Evolutionary conservation across 2,797 vertebrate species (phyloP).

Genomic region (Myotis planiceps): DNA sequence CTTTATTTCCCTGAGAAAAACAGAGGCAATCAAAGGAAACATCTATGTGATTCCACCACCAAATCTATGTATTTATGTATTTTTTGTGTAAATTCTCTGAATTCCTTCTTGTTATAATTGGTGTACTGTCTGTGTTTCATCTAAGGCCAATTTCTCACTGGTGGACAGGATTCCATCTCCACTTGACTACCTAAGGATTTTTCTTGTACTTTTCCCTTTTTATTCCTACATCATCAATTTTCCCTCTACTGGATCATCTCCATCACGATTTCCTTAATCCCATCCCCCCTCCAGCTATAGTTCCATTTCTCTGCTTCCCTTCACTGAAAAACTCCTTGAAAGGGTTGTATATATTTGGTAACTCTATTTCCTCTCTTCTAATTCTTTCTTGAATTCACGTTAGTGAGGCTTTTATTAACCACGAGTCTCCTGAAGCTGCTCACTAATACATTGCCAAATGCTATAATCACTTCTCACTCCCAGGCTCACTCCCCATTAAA

Average conservation of each 20-base stretch:
- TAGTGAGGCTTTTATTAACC: slow-evolving; percentile 44
- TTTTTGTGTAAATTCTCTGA: background rate
- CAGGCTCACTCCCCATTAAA: background rate
- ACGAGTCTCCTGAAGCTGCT: background rate
- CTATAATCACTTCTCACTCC: background rate
- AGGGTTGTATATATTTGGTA: background rate
- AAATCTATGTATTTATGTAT: background rate
- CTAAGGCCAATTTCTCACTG: background rate
- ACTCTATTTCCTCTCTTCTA: background rate
- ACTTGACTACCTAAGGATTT: background rate
- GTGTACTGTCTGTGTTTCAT: background rate
- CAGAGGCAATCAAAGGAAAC: slow-evolving; percentile 7
- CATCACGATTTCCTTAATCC: background rate
- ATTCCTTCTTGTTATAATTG: background rate
- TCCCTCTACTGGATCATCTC: background rate
- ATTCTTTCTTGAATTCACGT: slow-evolving; percentile 23
- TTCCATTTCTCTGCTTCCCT: background rate
- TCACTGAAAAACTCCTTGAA: background rate
- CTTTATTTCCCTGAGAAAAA: slow-evolving; percentile 48
- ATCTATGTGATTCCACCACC: background rate
- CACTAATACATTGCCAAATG: slow-evolving; percentile 16
- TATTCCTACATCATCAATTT: background rate
- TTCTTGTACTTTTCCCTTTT: background rate
- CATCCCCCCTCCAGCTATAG: background rate
- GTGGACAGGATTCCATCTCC: background rate